phyloP scores from a whole-genome alignment of 2,113 vertebrate species.

The Syngnathus scovelli region DNA sequence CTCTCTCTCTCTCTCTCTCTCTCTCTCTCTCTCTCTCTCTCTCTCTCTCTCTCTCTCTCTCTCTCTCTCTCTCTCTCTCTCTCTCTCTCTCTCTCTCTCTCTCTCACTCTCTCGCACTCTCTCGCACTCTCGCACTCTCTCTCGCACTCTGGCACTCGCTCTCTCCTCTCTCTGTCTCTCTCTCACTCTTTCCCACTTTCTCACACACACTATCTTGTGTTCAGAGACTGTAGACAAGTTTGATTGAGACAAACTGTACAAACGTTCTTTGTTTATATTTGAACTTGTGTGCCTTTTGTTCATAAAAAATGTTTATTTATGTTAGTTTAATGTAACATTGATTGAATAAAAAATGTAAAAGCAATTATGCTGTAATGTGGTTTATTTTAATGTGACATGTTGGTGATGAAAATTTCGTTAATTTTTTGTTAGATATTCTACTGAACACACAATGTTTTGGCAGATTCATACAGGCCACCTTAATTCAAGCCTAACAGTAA shows the following conservation, averaged over 20 bases:
- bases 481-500: background rate
- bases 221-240: constrained; percentile 60
- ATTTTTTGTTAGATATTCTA: background rate
- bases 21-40: constrained; percentile 19
- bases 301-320: constrained; percentile 89
- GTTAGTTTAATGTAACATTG: constrained; percentile 84
- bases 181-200: background rate
- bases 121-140: background rate
- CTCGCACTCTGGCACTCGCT: constrained; percentile 15
- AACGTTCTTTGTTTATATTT: constrained; percentile 82
- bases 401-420: background rate
- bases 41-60: background rate
- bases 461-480: background rate
- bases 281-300: constrained; percentile 87
- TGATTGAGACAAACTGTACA: constrained; percentile 78
- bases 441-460: background rate
- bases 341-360: constrained; percentile 65
- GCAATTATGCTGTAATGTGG: constrained; percentile 33
- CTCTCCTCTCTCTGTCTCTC: background rate
- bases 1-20: background rate
- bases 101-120: background rate
- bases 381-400: constrained; percentile 23
- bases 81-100: background rate
- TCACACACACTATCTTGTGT: constrained; percentile 16
- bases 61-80: background rate